phyloP scores from a whole-genome alignment of 2,797 vertebrate genomes.

The Cyprinodon diabolis region DNA sequence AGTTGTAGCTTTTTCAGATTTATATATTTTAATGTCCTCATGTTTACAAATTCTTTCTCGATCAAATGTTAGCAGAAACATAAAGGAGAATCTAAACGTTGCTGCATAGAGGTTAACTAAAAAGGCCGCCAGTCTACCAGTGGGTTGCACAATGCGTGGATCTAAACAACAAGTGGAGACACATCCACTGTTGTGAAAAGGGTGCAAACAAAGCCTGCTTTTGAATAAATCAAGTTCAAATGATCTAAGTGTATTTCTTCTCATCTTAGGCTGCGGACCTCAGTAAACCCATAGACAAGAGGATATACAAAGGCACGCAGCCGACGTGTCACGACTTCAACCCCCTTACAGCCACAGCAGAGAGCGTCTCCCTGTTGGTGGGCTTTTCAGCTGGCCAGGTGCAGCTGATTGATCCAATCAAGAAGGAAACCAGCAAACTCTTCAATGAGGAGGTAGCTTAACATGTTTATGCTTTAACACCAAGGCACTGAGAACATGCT shows the following conservation, averaged over 20 bases:
- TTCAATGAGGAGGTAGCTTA: conserved; percentile 97
- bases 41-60: neutral
- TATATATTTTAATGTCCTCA: neutral
- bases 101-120: neutral
- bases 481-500: too few species aligned
- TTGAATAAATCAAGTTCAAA: neutral
- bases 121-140: neutral
- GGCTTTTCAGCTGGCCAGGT: conserved; percentile 99
- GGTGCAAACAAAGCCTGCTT: neutral
- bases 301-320: conserved; percentile 99
- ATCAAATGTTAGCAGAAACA: neutral
- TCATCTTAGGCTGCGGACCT: conserved; percentile 90
- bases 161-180: neutral
- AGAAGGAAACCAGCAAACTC: conserved; percentile 99
- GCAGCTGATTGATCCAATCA: conserved; percentile 98
- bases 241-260: neutral
- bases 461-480: too few species aligned
- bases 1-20: neutral
- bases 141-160: conserved; percentile 1
- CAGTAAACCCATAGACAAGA: conserved; percentile 98
- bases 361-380: conserved; percentile 97
- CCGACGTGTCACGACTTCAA: conserved; percentile 99
- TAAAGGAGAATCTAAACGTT: neutral
- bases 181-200: neutral
- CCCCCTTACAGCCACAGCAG: conserved; percentile 95